phyloP scores from a whole-genome alignment of 2,888 invertebrate species.

The Drosophila neonasuta region DNA sequence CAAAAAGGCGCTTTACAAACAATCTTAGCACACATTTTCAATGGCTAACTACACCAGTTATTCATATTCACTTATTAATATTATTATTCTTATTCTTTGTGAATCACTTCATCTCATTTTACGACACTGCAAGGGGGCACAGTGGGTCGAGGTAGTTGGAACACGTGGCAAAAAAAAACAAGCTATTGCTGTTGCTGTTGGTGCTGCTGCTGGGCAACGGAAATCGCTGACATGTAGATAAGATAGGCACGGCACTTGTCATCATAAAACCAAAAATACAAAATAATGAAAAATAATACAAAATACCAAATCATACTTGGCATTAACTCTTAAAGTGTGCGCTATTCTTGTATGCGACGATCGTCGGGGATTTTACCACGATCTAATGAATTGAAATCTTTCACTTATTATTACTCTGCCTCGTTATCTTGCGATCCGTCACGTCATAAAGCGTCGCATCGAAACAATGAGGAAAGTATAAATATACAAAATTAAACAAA shows the following conservation, averaged over 20 bases:
- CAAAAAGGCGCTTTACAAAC: slow-evolving; percentile 37
- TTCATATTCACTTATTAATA: slow-evolving; percentile 8
- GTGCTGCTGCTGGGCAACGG: slow-evolving; percentile 6
- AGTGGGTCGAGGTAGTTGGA: slow-evolving; percentile 15
- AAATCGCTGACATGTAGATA: slow-evolving; percentile 43
- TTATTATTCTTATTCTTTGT: slow-evolving; percentile 5
- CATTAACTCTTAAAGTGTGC: slow-evolving; percentile 2
- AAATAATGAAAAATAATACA: not conserved
- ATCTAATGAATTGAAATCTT: not conserved
- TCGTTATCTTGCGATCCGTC: not conserved
- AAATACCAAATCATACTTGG: slow-evolving; percentile 3
- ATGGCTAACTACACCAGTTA: slow-evolving; percentile 5
- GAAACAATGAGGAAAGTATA: slow-evolving; percentile 1
- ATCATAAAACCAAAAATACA: slow-evolving; percentile 23
- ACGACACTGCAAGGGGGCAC: slow-evolving; percentile 1
- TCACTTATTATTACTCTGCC: not conserved
- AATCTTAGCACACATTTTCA: slow-evolving; percentile 48
- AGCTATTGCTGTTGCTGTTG: not conserved
- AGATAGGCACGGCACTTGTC: slow-evolving; percentile 43
- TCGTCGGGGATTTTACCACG: not conserved
- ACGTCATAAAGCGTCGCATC: slow-evolving; percentile 1
- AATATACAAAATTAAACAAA: slow-evolving; percentile 13
- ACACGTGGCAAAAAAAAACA: slow-evolving; percentile 9
- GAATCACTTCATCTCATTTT: slow-evolving; percentile 25
- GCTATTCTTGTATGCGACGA: not conserved